Evolutionary conservation across 2,113 vertebrate genomes (phyloP).

Genomic region (Tricholaema leucomelas): DNA sequence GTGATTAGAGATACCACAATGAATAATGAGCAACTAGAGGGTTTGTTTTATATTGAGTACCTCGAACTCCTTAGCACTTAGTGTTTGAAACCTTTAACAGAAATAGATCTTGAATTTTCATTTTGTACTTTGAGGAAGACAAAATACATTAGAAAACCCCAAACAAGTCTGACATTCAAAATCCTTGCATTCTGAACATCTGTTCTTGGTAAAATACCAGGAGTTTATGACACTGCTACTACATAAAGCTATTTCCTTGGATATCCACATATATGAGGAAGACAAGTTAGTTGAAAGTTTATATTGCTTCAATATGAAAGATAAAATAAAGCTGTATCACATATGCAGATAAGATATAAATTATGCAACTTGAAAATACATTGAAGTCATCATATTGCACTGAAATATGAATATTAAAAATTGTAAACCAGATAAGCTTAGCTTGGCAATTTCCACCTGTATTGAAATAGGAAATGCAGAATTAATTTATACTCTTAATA

Average conservation of each 20-base stretch:
- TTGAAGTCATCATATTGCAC: background rate
- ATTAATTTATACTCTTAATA: background rate
- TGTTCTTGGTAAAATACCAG: background rate
- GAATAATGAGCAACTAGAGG: background rate
- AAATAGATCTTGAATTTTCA: background rate
- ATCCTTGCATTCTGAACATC: background rate
- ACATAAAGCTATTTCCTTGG: background rate
- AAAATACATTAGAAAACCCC: background rate
- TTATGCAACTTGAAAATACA: background rate
- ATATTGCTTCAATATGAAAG: background rate
- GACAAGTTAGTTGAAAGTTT: background rate
- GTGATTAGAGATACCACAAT: background rate
- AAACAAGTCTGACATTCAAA: background rate
- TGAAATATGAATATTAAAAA: background rate
- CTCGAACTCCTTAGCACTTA: background rate
- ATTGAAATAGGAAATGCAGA: background rate
- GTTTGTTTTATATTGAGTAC: background rate
- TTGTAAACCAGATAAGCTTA: background rate
- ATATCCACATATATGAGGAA: background rate
- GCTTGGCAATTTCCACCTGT: background rate
- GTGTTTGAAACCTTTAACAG: background rate
- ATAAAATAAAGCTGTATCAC: background rate
- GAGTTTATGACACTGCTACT: background rate
- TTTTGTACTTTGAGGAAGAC: background rate
- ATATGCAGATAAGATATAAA: background rate